Conservation (phyloP, 2,113 vertebrate species). For the Misgurnus mizolepis region DNA sequence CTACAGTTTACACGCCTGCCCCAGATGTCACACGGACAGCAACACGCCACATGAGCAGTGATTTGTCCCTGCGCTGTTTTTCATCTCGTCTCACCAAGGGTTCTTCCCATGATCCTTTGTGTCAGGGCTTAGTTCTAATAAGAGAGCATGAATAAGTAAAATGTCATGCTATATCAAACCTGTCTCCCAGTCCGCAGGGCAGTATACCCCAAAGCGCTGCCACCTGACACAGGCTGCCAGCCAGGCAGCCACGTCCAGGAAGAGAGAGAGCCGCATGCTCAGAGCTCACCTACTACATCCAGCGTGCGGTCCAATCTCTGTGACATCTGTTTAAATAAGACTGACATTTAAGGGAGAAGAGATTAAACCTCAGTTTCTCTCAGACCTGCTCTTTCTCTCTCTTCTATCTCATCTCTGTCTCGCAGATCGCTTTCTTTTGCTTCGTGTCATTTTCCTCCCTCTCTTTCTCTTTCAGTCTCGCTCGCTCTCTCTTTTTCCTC, state of each 20-base stretch:
- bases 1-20: neutral
- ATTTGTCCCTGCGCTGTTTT: conserved; percentile 9
- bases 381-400: conserved; percentile 18
- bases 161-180: conserved; percentile 40
- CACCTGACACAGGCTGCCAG: conserved; percentile 42
- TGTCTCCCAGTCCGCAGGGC: conserved; percentile 24
- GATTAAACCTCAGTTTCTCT: conserved; percentile 35
- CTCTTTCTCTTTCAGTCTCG: conserved; percentile 37
- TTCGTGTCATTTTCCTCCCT: conserved; percentile 15
- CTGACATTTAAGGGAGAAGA: conserved; percentile 30
- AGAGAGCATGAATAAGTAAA: conserved; percentile 47
- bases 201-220: conserved; percentile 9
- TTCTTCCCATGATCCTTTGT: conserved; percentile 17
- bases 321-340: conserved; percentile 46
- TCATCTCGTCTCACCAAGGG: conserved; percentile 26
- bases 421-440: neutral
- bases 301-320: neutral
- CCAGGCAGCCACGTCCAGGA: conserved; percentile 1
- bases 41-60: neutral
- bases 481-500: conserved; percentile 20
- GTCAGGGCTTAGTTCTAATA: conserved; percentile 39
- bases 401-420: conserved; percentile 28
- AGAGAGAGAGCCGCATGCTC: conserved; percentile 4
- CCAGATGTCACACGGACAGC: neutral
- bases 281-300: conserved; percentile 4